Conservation (phyloP, 1,140 invertebrate species). For the Aradophagus sp. region DNA sequence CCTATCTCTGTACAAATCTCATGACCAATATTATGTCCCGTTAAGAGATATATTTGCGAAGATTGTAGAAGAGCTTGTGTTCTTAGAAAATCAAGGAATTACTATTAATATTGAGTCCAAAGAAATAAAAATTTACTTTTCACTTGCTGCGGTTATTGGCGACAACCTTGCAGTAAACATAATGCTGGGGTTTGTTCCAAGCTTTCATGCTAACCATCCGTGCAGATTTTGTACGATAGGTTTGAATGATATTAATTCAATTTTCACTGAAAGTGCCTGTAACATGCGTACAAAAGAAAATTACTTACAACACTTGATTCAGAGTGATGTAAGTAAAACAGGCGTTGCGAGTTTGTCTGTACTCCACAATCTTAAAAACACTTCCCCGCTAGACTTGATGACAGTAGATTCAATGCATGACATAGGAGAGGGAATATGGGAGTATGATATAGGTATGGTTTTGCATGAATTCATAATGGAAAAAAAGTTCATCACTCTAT, state of each 20-base stretch:
- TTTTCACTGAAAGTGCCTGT: conserved; percentile 11
- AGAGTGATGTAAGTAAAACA: conserved; percentile 1
- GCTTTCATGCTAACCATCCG: conserved; percentile 27
- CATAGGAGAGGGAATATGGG: conserved; percentile 13
- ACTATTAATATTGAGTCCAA: conserved; percentile 1
- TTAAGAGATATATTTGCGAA: conserved; percentile 2
- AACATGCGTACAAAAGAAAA: conserved; percentile 17
- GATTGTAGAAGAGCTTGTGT: conserved; percentile 11
- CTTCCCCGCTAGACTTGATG: conserved; percentile 10
- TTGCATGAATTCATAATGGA: conserved; percentile 8
- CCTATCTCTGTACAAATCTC: conserved; percentile 50
- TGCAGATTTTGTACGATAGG: conserved; percentile 37
- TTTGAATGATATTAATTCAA: conserved; percentile 8
- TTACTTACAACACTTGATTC: conserved; percentile 9
- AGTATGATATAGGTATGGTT: conserved; percentile 23
- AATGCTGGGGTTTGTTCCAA: conserved; percentile 35
- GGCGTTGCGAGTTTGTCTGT: conserved; percentile 12
- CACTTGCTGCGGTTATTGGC: conserved; percentile 16
- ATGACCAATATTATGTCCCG: conserved; percentile 44
- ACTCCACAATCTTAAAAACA: background rate
- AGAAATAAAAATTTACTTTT: conserved; percentile 22
- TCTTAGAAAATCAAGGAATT: conserved; percentile 26
- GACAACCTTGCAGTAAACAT: conserved; percentile 34
- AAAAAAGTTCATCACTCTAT: conserved; percentile 4
- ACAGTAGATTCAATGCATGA: conserved; percentile 31